These are phyloP conservation scores for Trochalopteron elliotii DNA, from an alignment of 2,113 vertebrate species.

Conservation along the genomic window DNA sequence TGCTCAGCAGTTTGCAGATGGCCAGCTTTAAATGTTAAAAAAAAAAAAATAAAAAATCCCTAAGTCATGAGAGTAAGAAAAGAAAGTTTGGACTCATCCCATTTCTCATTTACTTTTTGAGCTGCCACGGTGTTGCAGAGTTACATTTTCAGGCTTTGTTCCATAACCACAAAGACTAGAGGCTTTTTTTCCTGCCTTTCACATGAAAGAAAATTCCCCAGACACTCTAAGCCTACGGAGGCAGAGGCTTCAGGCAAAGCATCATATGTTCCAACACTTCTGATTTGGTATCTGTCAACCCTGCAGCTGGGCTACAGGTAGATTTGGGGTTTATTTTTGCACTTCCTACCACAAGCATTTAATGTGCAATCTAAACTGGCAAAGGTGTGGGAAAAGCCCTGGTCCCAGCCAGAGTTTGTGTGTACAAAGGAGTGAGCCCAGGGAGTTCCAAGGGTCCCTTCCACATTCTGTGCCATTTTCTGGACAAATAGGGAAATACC, in stretches of 20 bases:
- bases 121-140: not conserved
- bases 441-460: not conserved
- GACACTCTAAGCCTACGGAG: fast-evolving
- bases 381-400: not conserved
- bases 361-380: not conserved
- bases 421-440: not conserved
- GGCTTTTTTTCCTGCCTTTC: not conserved
- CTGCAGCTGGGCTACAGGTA: not conserved
- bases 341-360: not conserved
- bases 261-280: not conserved
- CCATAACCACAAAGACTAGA: not conserved
- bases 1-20: not conserved
- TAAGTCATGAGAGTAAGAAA: not conserved
- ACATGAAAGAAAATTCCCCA: not conserved
- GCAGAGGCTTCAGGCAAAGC: not conserved
- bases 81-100: not conserved
- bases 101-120: not conserved
- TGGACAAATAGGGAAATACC: not conserved
- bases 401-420: not conserved
- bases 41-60: not conserved
- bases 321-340: not conserved
- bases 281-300: not conserved
- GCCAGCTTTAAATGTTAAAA: not conserved
- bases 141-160: not conserved
- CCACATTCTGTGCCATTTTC: not conserved